A percentile compares a stretch with the other conserved stretches of the same genome.
These are phyloP conservation scores for Aethina tumida DNA, from an alignment of 1,140 invertebrate species.

Conservation along the genomic window DNA sequence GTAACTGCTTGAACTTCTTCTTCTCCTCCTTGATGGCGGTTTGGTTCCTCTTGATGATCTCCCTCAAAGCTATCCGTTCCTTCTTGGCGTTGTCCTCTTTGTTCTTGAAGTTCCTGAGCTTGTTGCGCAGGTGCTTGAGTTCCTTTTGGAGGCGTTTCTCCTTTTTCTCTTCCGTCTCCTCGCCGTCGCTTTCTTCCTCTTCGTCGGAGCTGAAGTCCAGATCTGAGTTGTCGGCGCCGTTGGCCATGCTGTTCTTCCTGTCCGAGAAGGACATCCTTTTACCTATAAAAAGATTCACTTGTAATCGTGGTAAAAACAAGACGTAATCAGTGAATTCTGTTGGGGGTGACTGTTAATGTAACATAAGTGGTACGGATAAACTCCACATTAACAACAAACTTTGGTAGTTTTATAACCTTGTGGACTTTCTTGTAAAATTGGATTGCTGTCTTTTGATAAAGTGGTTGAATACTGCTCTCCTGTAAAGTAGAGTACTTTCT, in stretches of 20 bases:
- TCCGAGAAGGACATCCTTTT: conserved; percentile 23
- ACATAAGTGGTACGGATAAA: too few relatives aligned
- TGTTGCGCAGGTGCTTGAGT: conserved; percentile 61
- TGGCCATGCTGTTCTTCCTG: conserved; percentile 17
- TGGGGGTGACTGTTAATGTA: too few relatives aligned
- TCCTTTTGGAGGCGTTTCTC: conserved; percentile 46
- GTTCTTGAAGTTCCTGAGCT: conserved; percentile 67
- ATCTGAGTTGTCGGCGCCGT: conserved; percentile 12
- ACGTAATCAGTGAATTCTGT: too few relatives aligned
- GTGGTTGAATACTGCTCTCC: too few relatives aligned
- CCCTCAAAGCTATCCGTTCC: conserved; percentile 65
- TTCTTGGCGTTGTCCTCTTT: conserved; percentile 67
- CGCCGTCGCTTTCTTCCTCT: conserved; percentile 56
- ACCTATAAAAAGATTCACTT: too few relatives aligned
- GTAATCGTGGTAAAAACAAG: too few relatives aligned
- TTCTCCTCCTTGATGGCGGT: conserved; percentile 62
- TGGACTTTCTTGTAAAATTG: too few relatives aligned
- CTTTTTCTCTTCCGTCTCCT: conserved; percentile 58
- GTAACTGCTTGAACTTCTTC: conserved; percentile 63
- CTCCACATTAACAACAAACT: too few relatives aligned
- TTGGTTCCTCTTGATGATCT: conserved; percentile 71
- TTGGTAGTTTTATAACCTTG: too few relatives aligned
- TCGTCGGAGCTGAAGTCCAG: conserved; percentile 22
- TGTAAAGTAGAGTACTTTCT: too few relatives aligned
- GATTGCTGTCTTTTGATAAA: too few relatives aligned